These are phyloP conservation scores for Elephas maximus DNA, from an alignment of 2,113 vertebrate species.

Conservation along the genomic window DNA sequence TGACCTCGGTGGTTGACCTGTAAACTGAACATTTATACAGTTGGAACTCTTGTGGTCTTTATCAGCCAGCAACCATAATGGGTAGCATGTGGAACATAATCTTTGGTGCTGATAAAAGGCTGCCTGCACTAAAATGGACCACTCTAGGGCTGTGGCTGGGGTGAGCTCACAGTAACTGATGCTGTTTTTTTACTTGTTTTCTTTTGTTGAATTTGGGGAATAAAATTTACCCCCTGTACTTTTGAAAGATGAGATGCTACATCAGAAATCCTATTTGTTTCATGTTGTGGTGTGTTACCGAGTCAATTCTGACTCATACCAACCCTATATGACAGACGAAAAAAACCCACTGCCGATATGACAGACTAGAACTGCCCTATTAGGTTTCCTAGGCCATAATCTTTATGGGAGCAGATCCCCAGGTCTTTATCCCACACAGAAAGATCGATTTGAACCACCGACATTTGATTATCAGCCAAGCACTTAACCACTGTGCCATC, in stretches of 20 bases:
- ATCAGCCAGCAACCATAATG: background rate
- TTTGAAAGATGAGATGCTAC: background rate
- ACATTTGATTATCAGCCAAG: background rate
- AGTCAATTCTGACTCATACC: no score
- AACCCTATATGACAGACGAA: background rate
- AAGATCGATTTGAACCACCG: background rate
- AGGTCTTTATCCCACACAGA: background rate
- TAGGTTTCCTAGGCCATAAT: background rate
- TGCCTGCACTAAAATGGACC: background rate
- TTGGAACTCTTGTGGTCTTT: conserved; percentile 70
- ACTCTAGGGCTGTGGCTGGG: background rate
- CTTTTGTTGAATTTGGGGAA: background rate
- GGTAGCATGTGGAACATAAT: conserved; percentile 31
- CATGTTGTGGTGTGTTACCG: background rate
- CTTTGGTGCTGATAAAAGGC: conserved; percentile 11
- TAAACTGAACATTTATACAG: conserved; percentile 52
- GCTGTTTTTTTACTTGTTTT: background rate
- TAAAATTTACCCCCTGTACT: background rate
- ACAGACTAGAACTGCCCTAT: background rate
- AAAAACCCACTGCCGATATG: background rate
- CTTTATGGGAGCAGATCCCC: no score
- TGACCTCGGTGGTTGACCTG: conserved; percentile 76
- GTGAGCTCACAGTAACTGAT: background rate
- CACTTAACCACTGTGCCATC: background rate
- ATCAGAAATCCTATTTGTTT: background rate